These are phyloP conservation scores for Nemotelus pantherinus DNA, from an alignment of 2,888 invertebrate species.

Conservation along the genomic window DNA sequence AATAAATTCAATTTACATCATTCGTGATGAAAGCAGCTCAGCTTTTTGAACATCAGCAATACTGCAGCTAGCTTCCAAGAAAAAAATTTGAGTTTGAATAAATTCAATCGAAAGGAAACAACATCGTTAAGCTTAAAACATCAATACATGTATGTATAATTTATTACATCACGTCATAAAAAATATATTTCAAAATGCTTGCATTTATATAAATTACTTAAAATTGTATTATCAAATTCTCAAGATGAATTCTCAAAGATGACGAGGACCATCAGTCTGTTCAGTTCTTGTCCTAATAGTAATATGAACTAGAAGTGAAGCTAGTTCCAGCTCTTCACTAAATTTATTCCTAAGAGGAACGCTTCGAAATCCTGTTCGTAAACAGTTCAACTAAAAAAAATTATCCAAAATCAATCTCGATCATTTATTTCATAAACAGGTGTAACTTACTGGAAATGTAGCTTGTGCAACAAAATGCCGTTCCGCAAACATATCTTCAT, in stretches of 20 bases:
- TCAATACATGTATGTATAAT: too few species aligned
- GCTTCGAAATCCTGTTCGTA: conserved; percentile 89
- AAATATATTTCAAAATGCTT: too few species aligned
- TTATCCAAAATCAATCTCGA: conserved; percentile 15
- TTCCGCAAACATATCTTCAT: conserved; percentile 97
- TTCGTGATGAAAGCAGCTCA: too few species aligned
- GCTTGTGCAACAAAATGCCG: conserved; percentile 97
- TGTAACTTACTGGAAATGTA: conserved; percentile 80
- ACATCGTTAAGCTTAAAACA: too few species aligned
- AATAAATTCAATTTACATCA: too few species aligned
- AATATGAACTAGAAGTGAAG: conserved; percentile 86
- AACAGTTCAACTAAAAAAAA: conserved; percentile 71
- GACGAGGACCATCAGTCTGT: conserved; percentile 38
- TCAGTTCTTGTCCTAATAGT: conserved; percentile 66
- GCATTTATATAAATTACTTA: too few species aligned
- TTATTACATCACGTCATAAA: too few species aligned
- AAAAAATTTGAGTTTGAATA: too few species aligned
- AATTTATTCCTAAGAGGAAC: conserved; percentile 88
- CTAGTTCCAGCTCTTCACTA: conserved; percentile 92
- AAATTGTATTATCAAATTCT: not conserved
- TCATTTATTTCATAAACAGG: not conserved
- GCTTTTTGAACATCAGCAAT: too few species aligned
- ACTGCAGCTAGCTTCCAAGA: too few species aligned
- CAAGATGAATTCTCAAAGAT: conserved; percentile 42
- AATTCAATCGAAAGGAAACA: too few species aligned